Percentiles rank a stretch among this genome's conserved stretches.
Evolutionary conservation across 2,113 vertebrate genomes (phyloP).

Genomic region (Anguilla rostrata): DNA sequence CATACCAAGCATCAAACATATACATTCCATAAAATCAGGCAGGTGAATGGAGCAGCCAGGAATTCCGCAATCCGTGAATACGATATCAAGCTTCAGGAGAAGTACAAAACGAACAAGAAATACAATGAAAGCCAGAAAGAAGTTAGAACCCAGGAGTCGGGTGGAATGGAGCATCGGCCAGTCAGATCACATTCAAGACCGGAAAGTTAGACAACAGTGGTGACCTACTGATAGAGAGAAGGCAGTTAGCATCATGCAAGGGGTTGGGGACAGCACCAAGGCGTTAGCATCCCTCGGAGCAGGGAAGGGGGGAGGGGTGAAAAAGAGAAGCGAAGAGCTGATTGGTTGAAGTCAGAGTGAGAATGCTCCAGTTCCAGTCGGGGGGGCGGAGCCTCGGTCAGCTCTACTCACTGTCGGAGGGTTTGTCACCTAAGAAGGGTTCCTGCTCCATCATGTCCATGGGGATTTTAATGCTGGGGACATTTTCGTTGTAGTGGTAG

Average conservation of each 20-base stretch:
- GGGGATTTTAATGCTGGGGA: constrained; percentile 99
- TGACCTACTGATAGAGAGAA: constrained; percentile 19
- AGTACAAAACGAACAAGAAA: not conserved
- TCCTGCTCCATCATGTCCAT: constrained; percentile 99
- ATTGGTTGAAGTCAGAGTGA: not conserved
- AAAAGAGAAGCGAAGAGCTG: not conserved
- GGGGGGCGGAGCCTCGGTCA: constrained; percentile 20
- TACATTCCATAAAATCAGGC: not conserved
- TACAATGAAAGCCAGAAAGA: not conserved
- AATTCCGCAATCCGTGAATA: not conserved
- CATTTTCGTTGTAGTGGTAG: constrained; percentile 92
- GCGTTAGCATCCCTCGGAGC: not conserved
- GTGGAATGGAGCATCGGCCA: not conserved
- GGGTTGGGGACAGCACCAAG: not conserved
- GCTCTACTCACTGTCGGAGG: constrained; percentile 94
- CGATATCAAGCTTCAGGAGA: not conserved
- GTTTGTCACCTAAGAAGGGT: constrained; percentile 95
- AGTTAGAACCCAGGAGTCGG: not conserved
- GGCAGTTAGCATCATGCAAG: constrained; percentile 36
- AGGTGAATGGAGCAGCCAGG: not conserved
- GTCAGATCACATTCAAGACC: constrained; percentile 5
- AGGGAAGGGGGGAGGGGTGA: not conserved
- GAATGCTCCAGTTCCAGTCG: too few species aligned
- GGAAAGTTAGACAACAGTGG: not conserved
- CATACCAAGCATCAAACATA: not conserved